These are phyloP conservation scores for Drosophila diplacantha DNA, from an alignment of 2,888 invertebrate genomes.

Conservation along the genomic window DNA sequence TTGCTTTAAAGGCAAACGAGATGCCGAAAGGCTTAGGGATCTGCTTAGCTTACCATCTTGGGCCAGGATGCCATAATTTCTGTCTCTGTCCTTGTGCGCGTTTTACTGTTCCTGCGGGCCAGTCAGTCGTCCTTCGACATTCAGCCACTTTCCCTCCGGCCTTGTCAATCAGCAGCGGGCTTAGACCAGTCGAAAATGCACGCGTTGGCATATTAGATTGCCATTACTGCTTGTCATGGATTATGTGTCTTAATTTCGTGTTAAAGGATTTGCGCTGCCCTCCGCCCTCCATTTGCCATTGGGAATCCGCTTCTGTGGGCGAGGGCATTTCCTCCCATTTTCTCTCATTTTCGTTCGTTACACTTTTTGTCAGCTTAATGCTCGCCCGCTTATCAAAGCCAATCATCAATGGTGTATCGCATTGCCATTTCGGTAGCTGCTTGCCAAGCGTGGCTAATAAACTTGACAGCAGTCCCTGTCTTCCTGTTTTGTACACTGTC, in stretches of 20 bases:
- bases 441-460: conserved; percentile 59
- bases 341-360: conserved; percentile 53
- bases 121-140: conserved; percentile 1
- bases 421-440: conserved; percentile 31
- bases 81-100: conserved; percentile 10
- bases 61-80: conserved; percentile 34
- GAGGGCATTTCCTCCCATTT: conserved; percentile 25
- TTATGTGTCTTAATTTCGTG: conserved; percentile 70
- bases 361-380: conserved; percentile 69
- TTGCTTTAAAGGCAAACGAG: conserved; percentile 43
- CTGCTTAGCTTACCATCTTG: conserved; percentile 28
- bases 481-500: conserved; percentile 8
- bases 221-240: conserved; percentile 72
- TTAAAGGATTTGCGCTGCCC: conserved; percentile 67
- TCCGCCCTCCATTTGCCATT: conserved; percentile 16
- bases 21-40: conserved; percentile 49
- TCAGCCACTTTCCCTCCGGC: conserved; percentile 18
- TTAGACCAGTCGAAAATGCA: conserved; percentile 61
- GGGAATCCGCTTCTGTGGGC: conserved; percentile 4
- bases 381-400: conserved; percentile 64
- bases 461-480: conserved; percentile 45
- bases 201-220: conserved; percentile 72
- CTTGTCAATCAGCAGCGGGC: conserved; percentile 59
- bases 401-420: conserved; percentile 66
- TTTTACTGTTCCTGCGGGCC: conserved; percentile 4